Evolutionary conservation across 2,113 vertebrate species (phyloP).

Genomic region (Beaufortia kweichowensis): DNA sequence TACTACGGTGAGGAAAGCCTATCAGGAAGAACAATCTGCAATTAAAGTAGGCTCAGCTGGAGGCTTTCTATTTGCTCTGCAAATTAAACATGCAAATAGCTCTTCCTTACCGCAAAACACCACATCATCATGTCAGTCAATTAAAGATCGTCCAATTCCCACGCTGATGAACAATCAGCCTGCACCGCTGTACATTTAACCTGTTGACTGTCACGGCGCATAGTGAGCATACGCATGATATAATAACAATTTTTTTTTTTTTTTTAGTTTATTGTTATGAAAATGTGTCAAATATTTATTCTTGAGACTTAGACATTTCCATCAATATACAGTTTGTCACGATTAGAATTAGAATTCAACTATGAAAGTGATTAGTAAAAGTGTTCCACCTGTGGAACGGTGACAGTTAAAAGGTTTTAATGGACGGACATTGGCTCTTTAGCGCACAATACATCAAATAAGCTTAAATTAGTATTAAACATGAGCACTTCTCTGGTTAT

Average conservation of each 20-base stretch:
- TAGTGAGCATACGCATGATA: too few relatives aligned
- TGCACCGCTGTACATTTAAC: background rate
- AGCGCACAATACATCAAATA: background rate
- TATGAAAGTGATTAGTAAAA: too few relatives aligned
- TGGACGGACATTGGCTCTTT: background rate
- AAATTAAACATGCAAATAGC: constrained; percentile 52
- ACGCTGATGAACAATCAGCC: constrained; percentile 25
- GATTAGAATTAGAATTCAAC: too few relatives aligned
- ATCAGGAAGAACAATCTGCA: constrained; percentile 32
- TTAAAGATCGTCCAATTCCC: constrained; percentile 45
- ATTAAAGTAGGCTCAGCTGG: constrained; percentile 51
- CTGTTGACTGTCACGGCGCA: too few relatives aligned
- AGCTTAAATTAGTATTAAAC: background rate
- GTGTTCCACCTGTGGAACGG: too few relatives aligned
- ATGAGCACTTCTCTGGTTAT: constrained; percentile 10
- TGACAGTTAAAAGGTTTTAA: too few relatives aligned
- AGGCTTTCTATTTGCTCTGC: constrained; percentile 45
- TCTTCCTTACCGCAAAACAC: constrained; percentile 42
- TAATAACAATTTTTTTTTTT: too few relatives aligned
- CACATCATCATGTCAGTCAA: constrained; percentile 43
- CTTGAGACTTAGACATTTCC: too few relatives aligned
- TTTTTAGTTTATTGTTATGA: too few relatives aligned
- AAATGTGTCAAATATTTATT: too few relatives aligned
- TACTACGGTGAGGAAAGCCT: constrained; percentile 14
- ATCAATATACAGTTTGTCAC: too few relatives aligned